Conservation (phyloP, 2,113 vertebrate genomes). For the Sapayoa aenigma region DNA sequence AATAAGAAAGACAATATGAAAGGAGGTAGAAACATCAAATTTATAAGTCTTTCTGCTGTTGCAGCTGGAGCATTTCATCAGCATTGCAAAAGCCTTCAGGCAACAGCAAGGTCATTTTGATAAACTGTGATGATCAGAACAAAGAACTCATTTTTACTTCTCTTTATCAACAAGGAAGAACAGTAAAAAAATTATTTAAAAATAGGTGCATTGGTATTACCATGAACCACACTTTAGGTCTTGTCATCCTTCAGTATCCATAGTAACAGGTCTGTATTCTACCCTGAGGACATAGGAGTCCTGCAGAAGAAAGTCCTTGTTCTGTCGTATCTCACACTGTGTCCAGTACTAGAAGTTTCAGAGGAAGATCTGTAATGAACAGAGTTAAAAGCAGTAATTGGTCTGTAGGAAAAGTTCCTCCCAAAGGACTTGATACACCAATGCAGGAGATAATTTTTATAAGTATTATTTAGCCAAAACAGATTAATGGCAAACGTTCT, state of each 20-base stretch:
- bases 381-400: background rate
- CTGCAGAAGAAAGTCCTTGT: background rate
- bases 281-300: background rate
- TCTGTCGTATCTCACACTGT: background rate
- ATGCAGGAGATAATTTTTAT: background rate
- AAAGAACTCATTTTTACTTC: background rate
- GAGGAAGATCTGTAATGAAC: background rate
- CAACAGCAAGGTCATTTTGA: background rate
- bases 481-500: background rate
- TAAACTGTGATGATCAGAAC: background rate
- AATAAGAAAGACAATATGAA: slow-evolving; percentile 3
- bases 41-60: slow-evolving; percentile 4
- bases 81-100: background rate
- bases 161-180: background rate
- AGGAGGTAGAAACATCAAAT: background rate
- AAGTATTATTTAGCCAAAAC: background rate
- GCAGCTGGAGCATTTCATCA: background rate
- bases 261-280: background rate
- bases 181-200: background rate
- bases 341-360: background rate
- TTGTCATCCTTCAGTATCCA: background rate
- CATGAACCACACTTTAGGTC: background rate
- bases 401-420: background rate
- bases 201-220: background rate
- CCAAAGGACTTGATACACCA: background rate